Conservation (phyloP, 2,888 invertebrate species). For the Xestobium rufovillosum region DNA sequence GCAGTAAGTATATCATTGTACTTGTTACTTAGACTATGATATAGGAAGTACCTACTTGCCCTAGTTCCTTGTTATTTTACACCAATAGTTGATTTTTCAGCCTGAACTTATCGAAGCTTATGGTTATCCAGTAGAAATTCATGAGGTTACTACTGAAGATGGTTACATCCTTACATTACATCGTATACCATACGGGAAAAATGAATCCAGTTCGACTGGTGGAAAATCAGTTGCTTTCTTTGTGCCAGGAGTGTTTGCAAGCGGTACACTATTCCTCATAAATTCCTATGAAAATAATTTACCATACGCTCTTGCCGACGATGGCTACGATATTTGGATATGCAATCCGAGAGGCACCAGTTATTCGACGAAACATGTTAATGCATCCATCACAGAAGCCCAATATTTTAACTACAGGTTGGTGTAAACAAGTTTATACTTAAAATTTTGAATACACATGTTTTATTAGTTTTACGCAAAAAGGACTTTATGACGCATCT, state of each 20-base stretch:
- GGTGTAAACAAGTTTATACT: no score
- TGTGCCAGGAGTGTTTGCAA: conserved; percentile 65
- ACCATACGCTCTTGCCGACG: conserved; percentile 50
- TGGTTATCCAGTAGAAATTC: conserved; percentile 56
- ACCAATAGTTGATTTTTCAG: no score
- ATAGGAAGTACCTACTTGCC: no score
- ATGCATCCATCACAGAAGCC: no score
- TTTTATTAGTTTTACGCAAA: conserved; percentile 39
- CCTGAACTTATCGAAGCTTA: conserved; percentile 50
- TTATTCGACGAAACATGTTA: conserved; percentile 55
- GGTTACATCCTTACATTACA: conserved; percentile 71
- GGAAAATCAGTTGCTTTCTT: conserved; percentile 52
- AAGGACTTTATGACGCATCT: conserved; percentile 67
- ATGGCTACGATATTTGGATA: conserved; percentile 73
- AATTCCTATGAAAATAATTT: conserved; percentile 58
- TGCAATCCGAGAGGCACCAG: conserved; percentile 71
- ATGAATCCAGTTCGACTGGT: conserved; percentile 24
- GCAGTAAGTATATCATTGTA: no score
- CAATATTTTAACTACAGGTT: no score
- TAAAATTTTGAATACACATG: no score
- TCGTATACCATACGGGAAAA: conserved; percentile 54
- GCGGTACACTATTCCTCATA: conserved; percentile 67
- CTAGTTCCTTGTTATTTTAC: no score
- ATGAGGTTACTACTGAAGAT: conserved; percentile 59
- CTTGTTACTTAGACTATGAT: no score